Evolutionary conservation across 2,113 vertebrate species (phyloP).

Genomic region (Marmota monax): DNA sequence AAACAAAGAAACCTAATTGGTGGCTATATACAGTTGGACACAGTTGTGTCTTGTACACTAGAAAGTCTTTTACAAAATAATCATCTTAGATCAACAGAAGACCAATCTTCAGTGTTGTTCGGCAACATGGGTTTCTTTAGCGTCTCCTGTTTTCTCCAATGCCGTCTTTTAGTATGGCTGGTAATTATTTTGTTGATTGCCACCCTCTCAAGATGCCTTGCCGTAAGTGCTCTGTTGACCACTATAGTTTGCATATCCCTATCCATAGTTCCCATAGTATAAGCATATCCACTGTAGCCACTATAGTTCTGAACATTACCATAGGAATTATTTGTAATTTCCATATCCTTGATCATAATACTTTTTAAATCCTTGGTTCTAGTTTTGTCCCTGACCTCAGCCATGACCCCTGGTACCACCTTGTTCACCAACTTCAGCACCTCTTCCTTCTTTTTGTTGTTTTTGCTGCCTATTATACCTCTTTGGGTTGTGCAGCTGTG

Average conservation of each 20-base stretch:
- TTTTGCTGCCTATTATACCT: conserved; percentile 93
- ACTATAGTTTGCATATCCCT: conserved; percentile 94
- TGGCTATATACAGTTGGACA: too few relatives aligned
- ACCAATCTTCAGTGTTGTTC: too few relatives aligned
- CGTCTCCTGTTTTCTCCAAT: too few relatives aligned
- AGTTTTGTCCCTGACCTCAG: conserved; percentile 92
- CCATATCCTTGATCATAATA: conserved; percentile 96
- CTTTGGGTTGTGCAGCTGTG: conserved; percentile 95
- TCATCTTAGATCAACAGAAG: too few relatives aligned
- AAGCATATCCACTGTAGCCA: conserved; percentile 94
- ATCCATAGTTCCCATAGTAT: conserved; percentile 94
- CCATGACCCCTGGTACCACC: conserved; percentile 77
- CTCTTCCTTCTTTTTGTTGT: conserved; percentile 90
- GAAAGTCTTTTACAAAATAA: too few relatives aligned
- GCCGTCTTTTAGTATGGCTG: too few relatives aligned
- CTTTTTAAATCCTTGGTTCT: conserved; percentile 94
- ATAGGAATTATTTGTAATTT: conserved; percentile 92
- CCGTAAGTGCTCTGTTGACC: too few relatives aligned
- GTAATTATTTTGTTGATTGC: too few relatives aligned
- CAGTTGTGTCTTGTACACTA: too few relatives aligned
- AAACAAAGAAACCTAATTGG: too few relatives aligned
- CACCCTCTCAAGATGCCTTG: too few relatives aligned
- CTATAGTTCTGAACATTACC: conserved; percentile 93
- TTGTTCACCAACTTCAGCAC: conserved; percentile 87
- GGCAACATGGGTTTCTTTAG: too few relatives aligned